These are phyloP conservation scores for Halichondria panicea DNA, from an alignment of 37 sponge, comb jelly and placozoan genomes.

Conservation along the genomic window DNA sequence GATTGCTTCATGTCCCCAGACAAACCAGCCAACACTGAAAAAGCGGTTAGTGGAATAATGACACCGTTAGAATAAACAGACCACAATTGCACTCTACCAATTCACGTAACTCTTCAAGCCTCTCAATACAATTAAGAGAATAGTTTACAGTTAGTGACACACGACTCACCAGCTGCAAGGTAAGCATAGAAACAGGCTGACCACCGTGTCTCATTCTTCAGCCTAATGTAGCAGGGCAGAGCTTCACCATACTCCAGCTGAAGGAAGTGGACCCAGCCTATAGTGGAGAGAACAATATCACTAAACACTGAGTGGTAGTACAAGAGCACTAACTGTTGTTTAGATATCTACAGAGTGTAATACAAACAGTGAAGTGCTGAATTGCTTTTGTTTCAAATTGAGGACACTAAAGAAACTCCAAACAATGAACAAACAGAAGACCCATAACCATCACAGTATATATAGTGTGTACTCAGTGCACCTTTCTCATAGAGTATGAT, in stretches of 20 bases:
- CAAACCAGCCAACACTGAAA: slow-evolving; percentile 60
- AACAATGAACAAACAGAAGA: too few species aligned
- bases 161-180: slow-evolving; percentile 66
- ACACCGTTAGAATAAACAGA: too few species aligned
- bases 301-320: neutral
- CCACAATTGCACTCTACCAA: neutral
- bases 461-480: too few species aligned
- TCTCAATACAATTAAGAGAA: neutral
- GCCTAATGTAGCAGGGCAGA: slow-evolving; percentile 67
- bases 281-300: neutral
- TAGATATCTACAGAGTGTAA: too few species aligned
- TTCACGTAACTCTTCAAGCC: neutral
- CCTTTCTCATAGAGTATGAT: slow-evolving; percentile 84
- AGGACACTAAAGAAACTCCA: too few species aligned
- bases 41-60: neutral
- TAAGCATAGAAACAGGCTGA: slow-evolving; percentile 87
- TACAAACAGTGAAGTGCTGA: too few species aligned
- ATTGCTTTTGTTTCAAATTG: too few species aligned
- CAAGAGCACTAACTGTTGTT: too few species aligned
- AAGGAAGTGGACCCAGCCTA: slow-evolving; percentile 75
- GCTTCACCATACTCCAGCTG: slow-evolving; percentile 62
- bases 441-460: too few species aligned
- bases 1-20: slow-evolving; percentile 59
- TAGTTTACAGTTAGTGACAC: neutral
- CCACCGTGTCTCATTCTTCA: slow-evolving; percentile 94